A percentile compares a stretch with the other conserved stretches of the same genome.
These are phyloP conservation scores for Hyaena hyaena DNA, from an alignment of 2,113 vertebrate species.

Conservation along the genomic window DNA sequence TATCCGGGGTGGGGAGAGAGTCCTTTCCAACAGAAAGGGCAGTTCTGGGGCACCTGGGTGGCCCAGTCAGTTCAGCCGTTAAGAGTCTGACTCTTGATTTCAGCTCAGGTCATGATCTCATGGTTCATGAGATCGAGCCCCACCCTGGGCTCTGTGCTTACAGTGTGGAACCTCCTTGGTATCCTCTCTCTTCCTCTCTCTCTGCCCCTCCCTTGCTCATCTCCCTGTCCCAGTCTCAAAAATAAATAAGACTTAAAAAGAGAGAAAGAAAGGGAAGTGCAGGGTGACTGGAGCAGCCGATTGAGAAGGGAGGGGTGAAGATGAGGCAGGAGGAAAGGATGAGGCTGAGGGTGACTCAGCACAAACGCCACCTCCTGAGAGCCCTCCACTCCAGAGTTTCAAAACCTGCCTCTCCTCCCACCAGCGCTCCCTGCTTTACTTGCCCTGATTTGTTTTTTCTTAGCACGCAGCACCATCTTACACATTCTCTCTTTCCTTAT, in stretches of 20 bases:
- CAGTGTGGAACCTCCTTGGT: too few species aligned
- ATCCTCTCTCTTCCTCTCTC: too few species aligned
- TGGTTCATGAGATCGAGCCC: too few species aligned
- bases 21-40: not conserved
- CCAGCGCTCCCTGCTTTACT: not conserved
- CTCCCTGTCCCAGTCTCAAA: too few species aligned
- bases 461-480: not conserved
- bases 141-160: too few species aligned
- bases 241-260: too few species aligned
- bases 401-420: not conserved
- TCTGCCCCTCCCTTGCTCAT: too few species aligned
- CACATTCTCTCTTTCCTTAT: not conserved
- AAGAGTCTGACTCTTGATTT: too few species aligned
- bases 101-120: too few species aligned
- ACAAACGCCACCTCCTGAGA: too few species aligned
- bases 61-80: too few species aligned
- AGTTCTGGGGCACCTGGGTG: not conserved
- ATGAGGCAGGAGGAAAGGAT: not conserved
- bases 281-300: not conserved
- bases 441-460: not conserved
- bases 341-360: not conserved
- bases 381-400: not conserved
- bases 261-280: not conserved
- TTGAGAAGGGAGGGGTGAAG: not conserved
- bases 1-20: not conserved